A percentile compares a stretch with the other conserved stretches of the same genome.
These are phyloP conservation scores for Drosophila murphyi DNA, from an alignment of 1,140 invertebrate species.

Conservation along the genomic window DNA sequence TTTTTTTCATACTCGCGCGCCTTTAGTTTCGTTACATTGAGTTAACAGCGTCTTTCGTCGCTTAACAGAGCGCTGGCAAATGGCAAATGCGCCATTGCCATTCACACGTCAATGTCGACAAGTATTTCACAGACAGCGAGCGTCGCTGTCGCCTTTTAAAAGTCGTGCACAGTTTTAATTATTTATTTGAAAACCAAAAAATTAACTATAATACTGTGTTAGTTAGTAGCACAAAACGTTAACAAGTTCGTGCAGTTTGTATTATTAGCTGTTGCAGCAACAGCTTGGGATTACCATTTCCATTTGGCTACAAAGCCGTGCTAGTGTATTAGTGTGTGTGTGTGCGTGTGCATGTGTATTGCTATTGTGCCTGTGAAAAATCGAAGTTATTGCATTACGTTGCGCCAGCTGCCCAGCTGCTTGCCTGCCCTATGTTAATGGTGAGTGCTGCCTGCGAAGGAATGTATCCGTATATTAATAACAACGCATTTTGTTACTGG, in stretches of 20 bases:
- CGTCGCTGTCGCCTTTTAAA: constrained; percentile 39
- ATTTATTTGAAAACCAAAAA: constrained; percentile 56
- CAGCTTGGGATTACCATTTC: constrained; percentile 9
- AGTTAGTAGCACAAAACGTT: constrained; percentile 25
- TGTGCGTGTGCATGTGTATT: constrained; percentile 44
- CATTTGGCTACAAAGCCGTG: constrained; percentile 42
- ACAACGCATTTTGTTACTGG: constrained; percentile 12
- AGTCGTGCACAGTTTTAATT: constrained; percentile 52
- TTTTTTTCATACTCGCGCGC: background rate
- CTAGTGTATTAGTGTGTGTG: constrained; percentile 24
- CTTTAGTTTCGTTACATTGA: background rate
- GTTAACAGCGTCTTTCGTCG: constrained; percentile 27
- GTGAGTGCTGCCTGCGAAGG: constrained; percentile 48
- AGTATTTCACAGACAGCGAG: constrained; percentile 45
- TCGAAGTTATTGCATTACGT: constrained; percentile 79
- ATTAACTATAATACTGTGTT: constrained; percentile 29
- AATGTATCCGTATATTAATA: constrained; percentile 38
- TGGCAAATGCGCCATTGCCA: constrained; percentile 18
- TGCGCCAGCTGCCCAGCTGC: constrained; percentile 55
- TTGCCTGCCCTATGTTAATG: constrained; percentile 46
- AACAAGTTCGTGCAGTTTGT: constrained; percentile 25
- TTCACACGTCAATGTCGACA: constrained; percentile 22
- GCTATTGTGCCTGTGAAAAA: constrained; percentile 69
- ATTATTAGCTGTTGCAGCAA: constrained; percentile 36
- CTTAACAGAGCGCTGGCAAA: background rate